Evolutionary conservation across 2,113 vertebrate species (phyloP).

Genomic region (Sander vitreus): DNA sequence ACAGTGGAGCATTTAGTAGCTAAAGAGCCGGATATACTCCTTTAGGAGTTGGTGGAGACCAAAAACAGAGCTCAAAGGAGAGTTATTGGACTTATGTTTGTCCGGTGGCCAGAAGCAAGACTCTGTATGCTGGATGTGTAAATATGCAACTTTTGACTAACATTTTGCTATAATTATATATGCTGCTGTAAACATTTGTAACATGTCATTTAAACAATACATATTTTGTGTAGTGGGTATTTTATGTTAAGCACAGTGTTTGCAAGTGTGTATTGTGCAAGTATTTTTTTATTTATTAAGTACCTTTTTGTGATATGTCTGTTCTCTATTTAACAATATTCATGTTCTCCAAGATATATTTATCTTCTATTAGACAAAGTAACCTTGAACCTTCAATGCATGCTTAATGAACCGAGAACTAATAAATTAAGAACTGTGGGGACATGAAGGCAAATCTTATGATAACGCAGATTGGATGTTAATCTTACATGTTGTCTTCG

Average conservation of each 20-base stretch:
- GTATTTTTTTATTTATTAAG: neutral
- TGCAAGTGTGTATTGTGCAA: no score
- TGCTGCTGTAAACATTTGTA: neutral
- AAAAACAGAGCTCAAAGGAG: neutral
- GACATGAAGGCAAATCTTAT: neutral
- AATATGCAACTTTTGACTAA: neutral
- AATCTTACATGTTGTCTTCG: neutral
- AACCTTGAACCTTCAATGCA: neutral
- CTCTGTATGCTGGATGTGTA: neutral
- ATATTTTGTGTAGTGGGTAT: neutral
- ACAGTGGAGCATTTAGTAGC: neutral
- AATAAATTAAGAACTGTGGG: neutral
- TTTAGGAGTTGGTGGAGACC: constrained; percentile 1
- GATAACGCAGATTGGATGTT: neutral
- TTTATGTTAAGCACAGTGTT: neutral
- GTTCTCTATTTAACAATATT: neutral
- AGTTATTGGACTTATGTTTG: neutral
- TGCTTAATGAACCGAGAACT: neutral
- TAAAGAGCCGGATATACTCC: neutral
- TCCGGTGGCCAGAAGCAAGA: neutral
- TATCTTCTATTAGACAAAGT: neutral
- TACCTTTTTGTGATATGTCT: neutral
- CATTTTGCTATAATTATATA: neutral
- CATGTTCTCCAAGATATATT: neutral
- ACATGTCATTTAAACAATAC: neutral